Conservation (phyloP, 2,888 invertebrate genomes). For the Tholera decimalis region DNA sequence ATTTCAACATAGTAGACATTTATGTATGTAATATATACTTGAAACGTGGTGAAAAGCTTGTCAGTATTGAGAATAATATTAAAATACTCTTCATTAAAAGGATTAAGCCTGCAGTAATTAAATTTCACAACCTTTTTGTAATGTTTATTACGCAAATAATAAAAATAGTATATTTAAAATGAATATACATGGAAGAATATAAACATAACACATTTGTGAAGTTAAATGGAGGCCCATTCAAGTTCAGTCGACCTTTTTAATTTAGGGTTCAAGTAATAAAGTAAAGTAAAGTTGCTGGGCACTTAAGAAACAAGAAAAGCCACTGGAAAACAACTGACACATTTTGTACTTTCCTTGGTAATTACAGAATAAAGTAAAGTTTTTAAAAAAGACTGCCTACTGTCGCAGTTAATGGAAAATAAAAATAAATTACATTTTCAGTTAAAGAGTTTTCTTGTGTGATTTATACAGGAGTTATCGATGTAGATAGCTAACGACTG, state of each 20-base stretch:
- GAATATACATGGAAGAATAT: conserved; percentile 21
- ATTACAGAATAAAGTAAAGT: conserved; percentile 4
- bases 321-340: conserved; percentile 30
- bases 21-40: too few relatives aligned
- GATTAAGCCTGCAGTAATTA: not conserved
- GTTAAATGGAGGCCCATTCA: conserved; percentile 38
- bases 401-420: not conserved
- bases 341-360: conserved; percentile 14
- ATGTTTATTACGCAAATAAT: not conserved
- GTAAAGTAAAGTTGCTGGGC: conserved; percentile 34
- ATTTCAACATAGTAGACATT: too few relatives aligned
- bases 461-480: too few relatives aligned
- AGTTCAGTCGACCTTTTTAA: conserved; percentile 52
- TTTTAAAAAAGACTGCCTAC: not conserved
- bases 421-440: not conserved
- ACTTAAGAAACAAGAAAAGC: conserved; percentile 32
- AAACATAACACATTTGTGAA: conserved; percentile 32
- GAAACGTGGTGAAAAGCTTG: too few relatives aligned
- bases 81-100: too few relatives aligned
- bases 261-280: conserved; percentile 59
- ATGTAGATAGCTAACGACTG: too few relatives aligned
- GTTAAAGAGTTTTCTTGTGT: not conserved
- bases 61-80: too few relatives aligned
- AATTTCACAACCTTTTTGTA: not conserved
- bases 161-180: conserved; percentile 3